Evolutionary conservation across 1,140 invertebrate genomes (phyloP), one percentile per base, ranked within the genome.

Genomic region (Leptonema lineaticorne): DNA sequence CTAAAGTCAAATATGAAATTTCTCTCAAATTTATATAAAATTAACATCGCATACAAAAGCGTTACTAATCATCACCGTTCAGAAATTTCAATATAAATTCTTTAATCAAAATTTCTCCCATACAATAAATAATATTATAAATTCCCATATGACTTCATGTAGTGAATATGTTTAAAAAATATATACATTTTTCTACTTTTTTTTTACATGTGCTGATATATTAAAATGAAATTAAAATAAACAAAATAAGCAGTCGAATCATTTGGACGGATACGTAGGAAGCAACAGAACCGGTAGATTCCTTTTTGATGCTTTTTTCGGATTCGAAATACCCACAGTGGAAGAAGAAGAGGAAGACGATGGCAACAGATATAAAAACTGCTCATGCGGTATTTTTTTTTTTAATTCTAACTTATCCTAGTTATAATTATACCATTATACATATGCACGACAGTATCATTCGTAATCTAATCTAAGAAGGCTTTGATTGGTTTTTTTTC

Each of bases 301-400:
- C 75, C 79, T 88, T 60, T 88, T 89, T 67, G 87, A 89, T 71
- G 84, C 86, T 33, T 77, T 89, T 48, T 89, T 89, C 71, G 86
- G 86, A 3, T 75, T 87, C 26, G 81, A 83, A 69, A 79, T 82
- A 11, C 81, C 81, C 0, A 78, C 77, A 68, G 75, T 81, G 3
- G 81, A 82, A 62, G 79, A 81, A 26, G 78, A 80, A 5, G 76
- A 78, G 0, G 80, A 78, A 6, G 73, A 73, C 0, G 74, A 74
- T 29, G 82, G 85, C 56, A 84, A 82, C 24, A 78, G 76, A 33
- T 56, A 83, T 29, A 81, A 82, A 50, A 87, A 88, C 65, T 89
- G 87, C 70, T 84, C 83, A 1, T 89, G 87, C 75, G 86, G 87
- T 87, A 79, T 82, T 82, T 74, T 71, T 16, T n/a, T 16, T 9